phyloP scores from a whole-genome alignment of 2,113 vertebrate genomes.

The Anser brachyrhynchus region DNA sequence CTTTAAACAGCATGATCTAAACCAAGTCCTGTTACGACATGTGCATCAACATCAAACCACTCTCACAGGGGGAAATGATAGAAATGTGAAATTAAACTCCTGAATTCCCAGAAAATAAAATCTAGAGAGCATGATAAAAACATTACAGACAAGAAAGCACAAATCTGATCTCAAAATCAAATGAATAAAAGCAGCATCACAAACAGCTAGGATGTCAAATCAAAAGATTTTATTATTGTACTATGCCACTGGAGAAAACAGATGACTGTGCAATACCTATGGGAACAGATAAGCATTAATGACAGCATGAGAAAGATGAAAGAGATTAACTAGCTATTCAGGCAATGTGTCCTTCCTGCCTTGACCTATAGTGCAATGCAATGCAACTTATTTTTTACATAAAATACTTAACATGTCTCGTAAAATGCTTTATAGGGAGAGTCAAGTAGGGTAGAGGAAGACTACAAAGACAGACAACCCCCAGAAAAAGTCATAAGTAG shows the following conservation, averaged over 20 bases:
- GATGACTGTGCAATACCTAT: conserved; percentile 42
- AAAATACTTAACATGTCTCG: conserved; percentile 47
- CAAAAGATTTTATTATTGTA: conserved; percentile 4
- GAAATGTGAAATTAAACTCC: background rate
- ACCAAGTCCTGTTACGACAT: rapidly evolving
- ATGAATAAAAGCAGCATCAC: background rate
- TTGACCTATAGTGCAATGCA: conserved; percentile 38
- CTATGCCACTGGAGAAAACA: conserved; percentile 14
- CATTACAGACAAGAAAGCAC: background rate
- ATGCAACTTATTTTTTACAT: conserved; percentile 40
- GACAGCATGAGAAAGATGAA: conserved; percentile 57
- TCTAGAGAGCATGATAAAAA: background rate
- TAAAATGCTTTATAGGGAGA: conserved; percentile 60
- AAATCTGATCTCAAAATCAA: background rate
- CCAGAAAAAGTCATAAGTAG: background rate
- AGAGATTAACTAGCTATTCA: conserved; percentile 49
- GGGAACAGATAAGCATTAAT: conserved; percentile 63
- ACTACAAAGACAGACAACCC: background rate
- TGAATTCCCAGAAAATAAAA: background rate
- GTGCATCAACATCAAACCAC: background rate
- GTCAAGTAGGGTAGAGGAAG: conserved; percentile 25
- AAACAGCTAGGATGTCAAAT: background rate
- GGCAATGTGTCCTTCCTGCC: conserved; percentile 46
- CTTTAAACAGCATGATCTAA: background rate
- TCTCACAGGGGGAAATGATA: background rate